Evolutionary conservation across 2,797 vertebrate genomes (phyloP), one percentile per base, ranked within the genome.

Genomic region (Syngnathus rostellatus): DNA sequence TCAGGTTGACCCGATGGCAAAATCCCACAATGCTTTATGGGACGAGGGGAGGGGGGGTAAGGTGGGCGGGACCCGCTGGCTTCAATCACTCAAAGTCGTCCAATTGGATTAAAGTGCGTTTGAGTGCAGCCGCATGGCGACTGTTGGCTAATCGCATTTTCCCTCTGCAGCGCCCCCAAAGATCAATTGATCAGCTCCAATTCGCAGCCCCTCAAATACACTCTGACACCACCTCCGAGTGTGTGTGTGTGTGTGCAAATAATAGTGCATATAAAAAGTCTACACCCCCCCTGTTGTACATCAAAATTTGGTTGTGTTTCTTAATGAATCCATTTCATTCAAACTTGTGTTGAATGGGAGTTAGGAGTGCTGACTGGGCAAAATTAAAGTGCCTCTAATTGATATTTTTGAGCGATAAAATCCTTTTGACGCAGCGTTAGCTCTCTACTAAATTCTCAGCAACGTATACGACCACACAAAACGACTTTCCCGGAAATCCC

Each of bases 171-270:
- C 93, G 97, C 94, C 94, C 94, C 94, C 85, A 89, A 95, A 96
- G 95, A 98, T 95, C 95, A 94, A 97, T 98, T 97, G 94, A 99
- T 97, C 93, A 93, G 93, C 94, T 94, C 93, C 96, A 93, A 94
- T 94, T 94, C 93, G 91, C 91, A 95, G 92, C 57, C 37, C 31
- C 5, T 19, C 37, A 39, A 19, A 59, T 19, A 58, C 55, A 38
- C 25, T 38, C 37, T 59, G 57, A 38, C 31, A 12, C 31, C 8
- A 19, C 38, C 16, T n/a, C 17, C 38, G 10, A 39, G 57, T n/a
- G 57, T 40, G 55, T 31, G 25, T 31, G 54, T 31, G 31, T 31
- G 25, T 58, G 66, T 75, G 75, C 10, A 43, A 3, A 50, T 19
- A 10, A 23, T n/a, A 23, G 54, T 31, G 23, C 25, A 2, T 55